A percentile compares a stretch with the other conserved stretches of the same genome.
phyloP scores from a whole-genome alignment of 2,113 vertebrate species.

The Acanthochromis polyacanthus region DNA sequence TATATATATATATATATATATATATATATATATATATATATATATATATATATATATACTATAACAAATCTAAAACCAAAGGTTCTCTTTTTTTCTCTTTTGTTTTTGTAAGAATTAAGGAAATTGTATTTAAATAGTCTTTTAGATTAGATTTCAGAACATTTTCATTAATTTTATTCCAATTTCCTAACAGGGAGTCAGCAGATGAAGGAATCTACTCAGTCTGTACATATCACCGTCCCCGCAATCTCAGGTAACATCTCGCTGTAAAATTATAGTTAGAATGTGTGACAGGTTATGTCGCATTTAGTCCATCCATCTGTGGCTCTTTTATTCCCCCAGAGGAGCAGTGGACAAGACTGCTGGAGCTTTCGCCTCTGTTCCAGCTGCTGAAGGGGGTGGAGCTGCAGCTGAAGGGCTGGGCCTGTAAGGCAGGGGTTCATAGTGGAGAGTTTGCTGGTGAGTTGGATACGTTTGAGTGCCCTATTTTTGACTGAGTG shows the following conservation, averaged over 20 bases:
- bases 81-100: no score
- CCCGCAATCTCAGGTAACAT: constrained; percentile 74
- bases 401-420: constrained; percentile 73
- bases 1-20: no score
- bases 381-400: constrained; percentile 82
- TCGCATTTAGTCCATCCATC: neutral
- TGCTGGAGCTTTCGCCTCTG: constrained; percentile 75
- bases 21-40: no score
- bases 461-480: constrained; percentile 15
- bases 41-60: no score
- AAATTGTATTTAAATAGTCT: no score
- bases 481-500: neutral
- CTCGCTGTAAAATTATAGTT: neutral
- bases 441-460: constrained; percentile 38
- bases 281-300: neutral
- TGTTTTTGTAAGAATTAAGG: no score
- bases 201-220: constrained; percentile 50
- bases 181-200: constrained; percentile 58
- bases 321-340: constrained; percentile 5
- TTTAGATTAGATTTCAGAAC: no score
- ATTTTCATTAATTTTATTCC: neutral
- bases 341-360: constrained; percentile 77
- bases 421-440: constrained; percentile 64
- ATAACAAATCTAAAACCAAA: no score
- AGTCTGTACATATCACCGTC: constrained; percentile 44